A percentile compares a stretch with the other conserved stretches of the same genome.
Conservation (phyloP, 2,888 invertebrate species). For the Xestia xanthographa region DNA sequence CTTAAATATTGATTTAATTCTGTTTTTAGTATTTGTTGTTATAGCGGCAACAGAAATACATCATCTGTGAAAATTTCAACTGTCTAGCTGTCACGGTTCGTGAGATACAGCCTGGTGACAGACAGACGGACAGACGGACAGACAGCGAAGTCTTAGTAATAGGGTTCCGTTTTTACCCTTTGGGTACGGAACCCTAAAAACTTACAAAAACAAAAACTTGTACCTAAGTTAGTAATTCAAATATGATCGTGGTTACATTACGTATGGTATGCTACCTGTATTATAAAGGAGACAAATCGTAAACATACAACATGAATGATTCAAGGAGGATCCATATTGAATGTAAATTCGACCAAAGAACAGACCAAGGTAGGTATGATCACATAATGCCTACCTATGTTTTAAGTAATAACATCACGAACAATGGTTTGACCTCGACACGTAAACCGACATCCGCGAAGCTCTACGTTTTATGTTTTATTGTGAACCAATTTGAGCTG, state of each 20-base stretch:
- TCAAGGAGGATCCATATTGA: constrained; percentile 46
- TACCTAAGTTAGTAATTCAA: neutral
- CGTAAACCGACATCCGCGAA: constrained; percentile 70
- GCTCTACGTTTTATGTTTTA: constrained; percentile 64
- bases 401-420: constrained; percentile 45
- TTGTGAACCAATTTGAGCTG: constrained; percentile 59
- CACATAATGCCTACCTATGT: constrained; percentile 56
- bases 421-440: constrained; percentile 71
- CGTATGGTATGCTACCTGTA: neutral
- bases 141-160: no score
- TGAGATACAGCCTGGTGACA: no score
- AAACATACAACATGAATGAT: constrained; percentile 38
- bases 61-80: no score
- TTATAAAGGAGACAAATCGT: constrained; percentile 18
- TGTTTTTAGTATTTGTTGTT: no score
- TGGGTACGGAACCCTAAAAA: no score
- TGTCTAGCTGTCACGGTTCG: no score
- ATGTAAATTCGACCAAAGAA: constrained; percentile 47
- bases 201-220: neutral
- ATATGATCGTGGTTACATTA: neutral
- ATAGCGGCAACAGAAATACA: no score
- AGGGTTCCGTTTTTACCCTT: no score
- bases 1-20: no score
- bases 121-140: no score
- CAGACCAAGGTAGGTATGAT: constrained; percentile 40